Base-by-base conservation (phyloP, 2,113 vertebrate genomes). In the Bubo scandiacus region DNA sequence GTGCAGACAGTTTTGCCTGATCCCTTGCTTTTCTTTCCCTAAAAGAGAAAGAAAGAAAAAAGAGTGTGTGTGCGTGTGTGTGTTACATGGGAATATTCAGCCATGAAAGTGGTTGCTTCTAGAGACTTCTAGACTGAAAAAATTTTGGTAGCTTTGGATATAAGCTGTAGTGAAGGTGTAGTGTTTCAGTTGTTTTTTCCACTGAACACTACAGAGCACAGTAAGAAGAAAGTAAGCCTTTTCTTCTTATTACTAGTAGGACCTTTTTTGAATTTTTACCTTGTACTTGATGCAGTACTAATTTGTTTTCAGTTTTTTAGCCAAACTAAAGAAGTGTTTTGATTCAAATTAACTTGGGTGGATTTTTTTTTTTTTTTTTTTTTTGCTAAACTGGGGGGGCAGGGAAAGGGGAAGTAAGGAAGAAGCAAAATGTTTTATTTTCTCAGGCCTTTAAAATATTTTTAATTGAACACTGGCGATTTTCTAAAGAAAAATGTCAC, bases 401-500 rank as follows among this genome's bases (percentile, higher is more conserved):
- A 21, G 5, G 20, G 13, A 23, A 42, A 6, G 20, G 11, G 16
- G 26, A 68, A 55, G 16, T 9, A 52, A n/a, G 6, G 3, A 84
- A 92, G 23, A 79, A 80, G 38, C 15, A 89, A 81, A 86, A 75
- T 30, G 11, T 83, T 83, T 84, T 73, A 54, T 87, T 73, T 92
- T 67, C 43, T 91, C 25, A 74, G 74, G 65, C 29, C 23, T 81
- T 89, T 85, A 72, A 96, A 86, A 71, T 59, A 22, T 47, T 81
- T 79, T 92, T 36, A 71, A 87, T 81, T 89, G 52, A 74, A 87
- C 23, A 19, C 12, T 81, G 59, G 51, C 38, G 57, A 84, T 81
- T 96, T 96, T 87, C 32, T 87, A 89, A 96, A 87, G 51, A 88
- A 83, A 92, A 42, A 15, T 94, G 59, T 83, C 47, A 89, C 55